phyloP scores from a whole-genome alignment of 2,113 vertebrate genomes.

The Rhinoderma darwinii region DNA sequence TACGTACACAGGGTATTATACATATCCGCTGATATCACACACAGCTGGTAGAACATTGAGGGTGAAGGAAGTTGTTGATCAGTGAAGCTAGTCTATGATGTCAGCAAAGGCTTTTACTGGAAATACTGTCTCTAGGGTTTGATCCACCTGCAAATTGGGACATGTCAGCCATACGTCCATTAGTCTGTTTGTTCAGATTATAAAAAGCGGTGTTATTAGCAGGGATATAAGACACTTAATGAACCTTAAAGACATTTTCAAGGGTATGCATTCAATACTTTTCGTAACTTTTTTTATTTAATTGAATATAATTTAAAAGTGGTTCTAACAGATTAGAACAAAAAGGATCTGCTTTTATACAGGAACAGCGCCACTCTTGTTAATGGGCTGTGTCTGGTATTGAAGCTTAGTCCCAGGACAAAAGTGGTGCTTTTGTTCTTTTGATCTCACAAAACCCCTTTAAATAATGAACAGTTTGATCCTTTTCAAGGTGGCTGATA shows the following conservation, averaged over 20 bases:
- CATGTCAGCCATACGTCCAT: slow-evolving; percentile 12
- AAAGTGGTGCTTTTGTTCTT: no score
- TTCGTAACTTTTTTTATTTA: no score
- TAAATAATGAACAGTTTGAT: no score
- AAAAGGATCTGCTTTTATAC: no score
- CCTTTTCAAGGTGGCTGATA: no score
- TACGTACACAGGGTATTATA: background rate
- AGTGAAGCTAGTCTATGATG: background rate
- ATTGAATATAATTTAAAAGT: no score
- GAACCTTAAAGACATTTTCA: background rate
- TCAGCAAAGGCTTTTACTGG: slow-evolving; percentile 28
- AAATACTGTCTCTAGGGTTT: slow-evolving; percentile 16
- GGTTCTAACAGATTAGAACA: no score
- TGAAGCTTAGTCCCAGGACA: no score
- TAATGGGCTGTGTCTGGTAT: no score
- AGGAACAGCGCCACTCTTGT: no score
- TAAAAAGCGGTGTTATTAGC: slow-evolving; percentile 23
- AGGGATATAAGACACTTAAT: background rate
- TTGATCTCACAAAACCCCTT: no score
- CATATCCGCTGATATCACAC: background rate
- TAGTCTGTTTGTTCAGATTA: slow-evolving; percentile 28
- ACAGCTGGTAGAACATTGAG: slow-evolving; percentile 22
- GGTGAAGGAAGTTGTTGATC: slow-evolving; percentile 2
- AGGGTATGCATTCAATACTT: background rate
- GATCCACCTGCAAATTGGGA: slow-evolving; percentile 32